Evolutionary conservation across 2,888 invertebrate genomes (phyloP), one percentile per base, ranked within the genome.

Genomic region (Temnothorax rugatulus): DNA sequence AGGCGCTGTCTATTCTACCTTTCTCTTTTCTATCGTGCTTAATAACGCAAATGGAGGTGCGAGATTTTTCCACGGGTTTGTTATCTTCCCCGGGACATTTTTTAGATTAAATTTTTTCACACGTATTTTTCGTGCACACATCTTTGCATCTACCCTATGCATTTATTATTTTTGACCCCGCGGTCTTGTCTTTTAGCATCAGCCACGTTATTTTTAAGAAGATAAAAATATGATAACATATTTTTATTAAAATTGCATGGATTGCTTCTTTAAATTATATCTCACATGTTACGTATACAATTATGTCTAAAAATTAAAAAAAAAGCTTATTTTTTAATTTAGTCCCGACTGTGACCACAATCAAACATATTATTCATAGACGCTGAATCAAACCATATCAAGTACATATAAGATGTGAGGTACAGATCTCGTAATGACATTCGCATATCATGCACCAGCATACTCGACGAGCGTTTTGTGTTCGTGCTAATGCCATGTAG

Each of bases 41-140:
- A 81, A 81, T 81, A 73, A 50, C 38, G 21, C 59, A 81, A 73
- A 59, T 81, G 69, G 21, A 79, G 38, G 15, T 9, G 47, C 0
- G 21, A 71, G 13, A 71, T 73, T 81, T 59, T 81, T 81, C 18
- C 21, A 13, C 38, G 47, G 13, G 25, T 25, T 57, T 13, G 47
- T 47, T 47, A 38, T 57, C 47, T 59, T 47, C 5, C 4, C 4
- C n/a, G 38, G 25, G n/a, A 25, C 8, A 81, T 50, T 34, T 44
- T 47, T 34, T 38, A 59, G 9, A 73, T 73, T 34, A 59, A 61
- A 18, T 47, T 21, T 73, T 59, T 71, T 68, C 44, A 69, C 34
- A 57, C 11, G 18, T 47, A 66, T 18, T 44, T 68, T 34, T 13
- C 11, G 15, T 5, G 8, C 7, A 21, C 18, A n/a, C 44, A 41